Evolutionary conservation across 2,113 vertebrate genomes (phyloP), one percentile per base, ranked within the genome.

Genomic region (Albula glossodonta): DNA sequence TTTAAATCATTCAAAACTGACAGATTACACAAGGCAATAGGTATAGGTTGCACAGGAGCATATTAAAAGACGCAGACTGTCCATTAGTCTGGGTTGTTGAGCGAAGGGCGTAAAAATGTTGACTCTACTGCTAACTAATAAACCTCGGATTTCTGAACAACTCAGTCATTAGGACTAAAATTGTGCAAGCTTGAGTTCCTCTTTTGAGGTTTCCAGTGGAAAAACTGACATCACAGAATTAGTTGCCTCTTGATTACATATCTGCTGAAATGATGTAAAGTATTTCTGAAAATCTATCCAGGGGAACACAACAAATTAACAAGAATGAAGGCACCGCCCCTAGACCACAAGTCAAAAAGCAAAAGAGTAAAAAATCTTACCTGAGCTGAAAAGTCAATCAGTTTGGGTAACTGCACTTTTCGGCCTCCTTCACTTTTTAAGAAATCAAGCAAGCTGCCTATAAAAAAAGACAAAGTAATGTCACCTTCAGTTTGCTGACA

Each of bases 371-470:
- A 17, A 13, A 6, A 5, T 56, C 81, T 95, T 92, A 99, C 98
- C 97, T 99, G 98, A 0, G 98, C 98, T 84, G 98, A 98, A 90
- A 99, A 99, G 90, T 99, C 98, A 0, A 98, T 99, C 84, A 98
- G 94, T 86, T 98, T 98, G 1, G 97, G 97, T 83, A 99, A 94
- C 83, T 94, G 85, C 78, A 96, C 49, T 91, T 92, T 97, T 88
- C 91, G 90, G 13, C 98, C 97, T 82, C 91, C 90, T 0, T 96
- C 93, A 1, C 96, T 97, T 93, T 99, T 99, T 87, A 99, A 93
- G 93, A 99, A 99, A 93, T 99, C 98, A 88, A 99, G 92, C 83
- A 99, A 94, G 86, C 98, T 99, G 66, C 98, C 98, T 99, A 84
- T 41, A 41, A 41, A 83, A 51, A 85, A 66, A 7, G 86, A n/a